Percentiles rank a stretch among this genome's conserved stretches.
Evolutionary conservation across 64 coral and sea anemone genomes (phyloP).

Genomic region (Montipora capricornis): DNA sequence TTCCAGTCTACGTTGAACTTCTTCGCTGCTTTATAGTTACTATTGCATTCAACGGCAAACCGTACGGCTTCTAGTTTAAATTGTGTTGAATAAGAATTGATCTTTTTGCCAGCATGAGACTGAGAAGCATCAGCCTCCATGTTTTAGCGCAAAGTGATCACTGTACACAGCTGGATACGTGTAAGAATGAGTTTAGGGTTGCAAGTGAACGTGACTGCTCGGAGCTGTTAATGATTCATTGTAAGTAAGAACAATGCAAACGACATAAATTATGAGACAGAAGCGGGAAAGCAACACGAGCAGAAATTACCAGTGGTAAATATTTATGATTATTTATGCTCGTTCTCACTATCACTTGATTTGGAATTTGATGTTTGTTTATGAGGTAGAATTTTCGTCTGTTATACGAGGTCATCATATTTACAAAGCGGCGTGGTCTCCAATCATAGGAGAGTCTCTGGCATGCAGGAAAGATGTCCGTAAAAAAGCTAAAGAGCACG

Average conservation of each 20-base stretch:
- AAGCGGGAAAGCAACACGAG: conserved; percentile 68
- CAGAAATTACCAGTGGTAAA: conserved; percentile 72
- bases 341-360: conserved; percentile 59
- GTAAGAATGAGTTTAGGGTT: conserved; percentile 58
- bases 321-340: conserved; percentile 43
- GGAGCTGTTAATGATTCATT: conserved; percentile 57
- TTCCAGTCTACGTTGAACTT: no score
- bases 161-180: conserved; percentile 68
- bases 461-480: conserved; percentile 66
- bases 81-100: conserved; percentile 72
- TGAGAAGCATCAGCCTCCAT: conserved; percentile 74
- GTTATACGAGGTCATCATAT: conserved; percentile 74
- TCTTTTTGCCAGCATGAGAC: conserved; percentile 67
- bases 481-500: conserved; percentile 59
- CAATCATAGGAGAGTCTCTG: conserved; percentile 71
- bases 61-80: conserved; percentile 69
- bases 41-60: conserved; percentile 65
- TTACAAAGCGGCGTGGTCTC: conserved; percentile 69
- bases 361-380: conserved; percentile 76
- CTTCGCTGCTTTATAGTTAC: conserved; percentile 65
- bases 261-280: conserved; percentile 50
- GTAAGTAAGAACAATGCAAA: conserved; percentile 62
- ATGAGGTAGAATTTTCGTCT: conserved; percentile 78
- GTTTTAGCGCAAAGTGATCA: conserved; percentile 67
- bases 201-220: conserved; percentile 28